A percentile compares a stretch with the other conserved stretches of the same genome.
Evolutionary conservation across 2,888 invertebrate species (phyloP).

Genomic region (Pachycephus smyrnensis): DNA sequence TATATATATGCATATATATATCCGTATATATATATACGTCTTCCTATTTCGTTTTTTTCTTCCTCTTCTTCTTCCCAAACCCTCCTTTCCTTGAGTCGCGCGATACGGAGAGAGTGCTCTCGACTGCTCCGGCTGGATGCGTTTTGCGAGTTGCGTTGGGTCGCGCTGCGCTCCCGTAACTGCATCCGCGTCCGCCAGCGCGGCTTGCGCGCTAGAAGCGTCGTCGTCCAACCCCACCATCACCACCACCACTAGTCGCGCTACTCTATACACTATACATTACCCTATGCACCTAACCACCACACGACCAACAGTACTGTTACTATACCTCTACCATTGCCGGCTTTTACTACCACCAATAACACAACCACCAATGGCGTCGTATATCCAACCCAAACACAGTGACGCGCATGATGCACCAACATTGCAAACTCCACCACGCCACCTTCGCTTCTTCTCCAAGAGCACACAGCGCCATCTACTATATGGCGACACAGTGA

Average conservation of each 20-base stretch:
- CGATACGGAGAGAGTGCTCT: slow-evolving; percentile 10
- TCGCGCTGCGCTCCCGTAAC: slow-evolving; percentile 68
- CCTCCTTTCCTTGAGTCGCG: slow-evolving; percentile 12
- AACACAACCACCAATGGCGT: slow-evolving; percentile 14
- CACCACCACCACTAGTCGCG: slow-evolving; percentile 12
- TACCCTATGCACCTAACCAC: slow-evolving; percentile 10
- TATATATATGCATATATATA: no score
- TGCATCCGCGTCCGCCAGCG: slow-evolving; percentile 64
- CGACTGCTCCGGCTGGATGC: slow-evolving; percentile 47
- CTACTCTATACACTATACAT: slow-evolving; percentile 2
- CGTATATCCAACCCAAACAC: slow-evolving; percentile 10
- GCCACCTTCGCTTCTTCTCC: background rate
- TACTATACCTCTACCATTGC: slow-evolving; percentile 23
- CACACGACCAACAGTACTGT: slow-evolving; percentile 20
- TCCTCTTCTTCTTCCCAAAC: background rate
- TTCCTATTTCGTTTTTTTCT: background rate
- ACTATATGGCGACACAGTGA: background rate
- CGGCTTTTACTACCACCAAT: slow-evolving; percentile 25
- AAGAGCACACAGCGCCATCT: background rate
- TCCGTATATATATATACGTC: background rate
- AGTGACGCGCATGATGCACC: background rate
- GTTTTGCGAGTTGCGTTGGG: slow-evolving; percentile 59
- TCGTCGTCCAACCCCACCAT: slow-evolving; percentile 59
- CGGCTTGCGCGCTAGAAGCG: slow-evolving; percentile 65
- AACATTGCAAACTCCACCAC: slow-evolving; percentile 8